Conservation (phyloP, 2,888 invertebrate species). For the Caenorhabditis sp. region DNA sequence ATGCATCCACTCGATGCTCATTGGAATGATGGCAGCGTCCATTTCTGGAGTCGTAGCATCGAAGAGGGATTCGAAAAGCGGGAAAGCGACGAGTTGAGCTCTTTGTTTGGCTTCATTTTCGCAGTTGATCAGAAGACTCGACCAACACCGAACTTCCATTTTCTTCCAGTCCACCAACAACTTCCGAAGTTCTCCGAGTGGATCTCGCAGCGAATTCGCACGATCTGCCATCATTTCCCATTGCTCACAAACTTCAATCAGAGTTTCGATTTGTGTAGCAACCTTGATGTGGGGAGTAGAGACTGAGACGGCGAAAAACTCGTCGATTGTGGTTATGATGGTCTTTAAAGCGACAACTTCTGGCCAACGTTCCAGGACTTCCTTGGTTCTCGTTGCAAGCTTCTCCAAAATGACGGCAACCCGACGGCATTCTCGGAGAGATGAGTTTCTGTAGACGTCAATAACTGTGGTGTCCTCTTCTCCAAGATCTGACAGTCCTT, state of each 20-base stretch:
- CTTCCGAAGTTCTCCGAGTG: conserved; percentile 89
- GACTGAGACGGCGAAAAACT: conserved; percentile 70
- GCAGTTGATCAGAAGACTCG: conserved; percentile 69
- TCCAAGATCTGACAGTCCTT: conserved; percentile 47
- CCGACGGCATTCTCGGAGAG: conserved; percentile 64
- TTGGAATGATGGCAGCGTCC: conserved; percentile 71
- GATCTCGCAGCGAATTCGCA: conserved; percentile 88
- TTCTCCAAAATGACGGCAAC: conserved; percentile 66
- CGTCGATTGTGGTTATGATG: conserved; percentile 70
- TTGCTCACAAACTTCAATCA: conserved; percentile 86
- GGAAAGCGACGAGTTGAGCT: conserved; percentile 78
- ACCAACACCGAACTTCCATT: conserved; percentile 82
- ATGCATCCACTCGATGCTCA: conserved; percentile 86
- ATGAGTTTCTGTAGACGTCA: conserved; percentile 66
- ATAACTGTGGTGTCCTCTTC: conserved; percentile 45
- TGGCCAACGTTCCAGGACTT: conserved; percentile 73
- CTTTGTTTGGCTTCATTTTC: conserved; percentile 72
- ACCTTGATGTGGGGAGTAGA: conserved; percentile 92
- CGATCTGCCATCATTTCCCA: conserved; percentile 83
- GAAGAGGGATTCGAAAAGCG: conserved; percentile 77
- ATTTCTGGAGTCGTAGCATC: conserved; percentile 58
- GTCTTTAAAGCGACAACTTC: conserved; percentile 75
- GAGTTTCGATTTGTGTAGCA: conserved; percentile 92
- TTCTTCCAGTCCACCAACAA: conserved; percentile 94
- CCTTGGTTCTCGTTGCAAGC: conserved; percentile 57